Percentiles rank a stretch among this genome's conserved stretches.
These are phyloP conservation scores for Pangasianodon hypophthalmus DNA, from an alignment of 2,113 vertebrate species.

Conservation along the genomic window DNA sequence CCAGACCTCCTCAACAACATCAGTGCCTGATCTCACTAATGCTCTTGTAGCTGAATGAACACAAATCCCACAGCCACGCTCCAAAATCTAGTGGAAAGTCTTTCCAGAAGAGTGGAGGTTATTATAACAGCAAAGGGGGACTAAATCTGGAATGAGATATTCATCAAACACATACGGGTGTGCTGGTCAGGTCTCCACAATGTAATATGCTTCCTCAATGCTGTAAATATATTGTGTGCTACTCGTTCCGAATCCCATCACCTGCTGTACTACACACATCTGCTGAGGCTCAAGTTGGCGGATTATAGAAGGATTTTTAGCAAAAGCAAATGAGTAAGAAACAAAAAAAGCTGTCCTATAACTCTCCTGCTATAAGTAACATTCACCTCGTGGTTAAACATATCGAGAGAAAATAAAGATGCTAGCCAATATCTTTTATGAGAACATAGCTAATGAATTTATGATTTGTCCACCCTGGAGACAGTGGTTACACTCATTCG, in stretches of 20 bases:
- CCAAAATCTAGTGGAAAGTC: neutral
- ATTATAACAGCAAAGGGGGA: neutral
- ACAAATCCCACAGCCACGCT: neutral
- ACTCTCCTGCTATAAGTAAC: neutral
- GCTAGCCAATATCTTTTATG: neutral
- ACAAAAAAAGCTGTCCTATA: neutral
- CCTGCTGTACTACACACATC: neutral
- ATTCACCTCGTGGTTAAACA: too few relatives aligned
- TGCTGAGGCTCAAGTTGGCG: neutral
- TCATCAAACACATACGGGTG: neutral
- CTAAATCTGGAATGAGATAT: neutral
- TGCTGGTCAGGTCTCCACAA: neutral
- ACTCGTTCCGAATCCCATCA: neutral
- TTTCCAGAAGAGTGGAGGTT: neutral
- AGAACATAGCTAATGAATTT: neutral
- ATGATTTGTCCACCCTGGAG: neutral
- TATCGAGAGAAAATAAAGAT: neutral
- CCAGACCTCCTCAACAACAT: neutral
- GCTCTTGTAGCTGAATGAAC: neutral
- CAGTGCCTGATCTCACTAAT: neutral
- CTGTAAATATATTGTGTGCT: neutral
- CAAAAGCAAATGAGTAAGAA: neutral
- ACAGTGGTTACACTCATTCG: neutral
- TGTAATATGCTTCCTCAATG: neutral
- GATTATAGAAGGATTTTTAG: neutral